Percentiles rank a stretch among this genome's conserved stretches.
These are phyloP conservation scores for Otus sunia DNA, from an alignment of 2,113 vertebrate genomes.

Conservation along the genomic window DNA sequence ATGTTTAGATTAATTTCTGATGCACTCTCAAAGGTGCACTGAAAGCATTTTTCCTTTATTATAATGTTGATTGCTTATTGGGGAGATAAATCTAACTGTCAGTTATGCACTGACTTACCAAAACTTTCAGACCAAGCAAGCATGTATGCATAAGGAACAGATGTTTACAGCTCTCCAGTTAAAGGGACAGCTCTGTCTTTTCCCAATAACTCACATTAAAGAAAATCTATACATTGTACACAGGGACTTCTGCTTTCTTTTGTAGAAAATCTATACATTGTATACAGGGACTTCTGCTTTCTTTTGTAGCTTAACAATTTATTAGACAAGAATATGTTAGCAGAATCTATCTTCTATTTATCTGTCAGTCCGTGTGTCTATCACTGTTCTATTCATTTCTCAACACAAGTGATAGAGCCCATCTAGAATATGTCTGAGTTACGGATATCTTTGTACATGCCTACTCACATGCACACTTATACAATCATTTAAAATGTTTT, in stretches of 20 bases:
- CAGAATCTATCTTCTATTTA: slow-evolving; percentile 11
- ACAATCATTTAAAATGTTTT: background rate
- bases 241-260: background rate
- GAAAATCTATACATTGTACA: slow-evolving; percentile 14
- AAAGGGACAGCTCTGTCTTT: slow-evolving; percentile 51
- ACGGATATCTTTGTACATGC: background rate
- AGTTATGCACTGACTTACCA: slow-evolving; percentile 74
- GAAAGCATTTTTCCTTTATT: slow-evolving; percentile 79
- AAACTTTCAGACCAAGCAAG: slow-evolving; percentile 74
- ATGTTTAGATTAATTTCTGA: slow-evolving; percentile 81
- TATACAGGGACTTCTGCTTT: background rate
- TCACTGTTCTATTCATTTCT: background rate
- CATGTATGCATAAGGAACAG: slow-evolving; percentile 65
- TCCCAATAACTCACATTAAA: background rate
- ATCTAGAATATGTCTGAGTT: background rate
- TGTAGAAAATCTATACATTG: slow-evolving; percentile 19
- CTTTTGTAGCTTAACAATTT: slow-evolving; percentile 22
- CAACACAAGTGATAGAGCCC: background rate
- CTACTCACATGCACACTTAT: background rate
- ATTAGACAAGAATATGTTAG: background rate
- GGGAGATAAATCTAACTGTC: slow-evolving; percentile 79
- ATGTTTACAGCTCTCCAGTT: slow-evolving; percentile 52
- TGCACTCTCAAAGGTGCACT: slow-evolving; percentile 77
- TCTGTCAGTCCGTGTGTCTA: background rate
- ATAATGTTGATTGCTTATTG: slow-evolving; percentile 79